A percentile compares a stretch with the other conserved stretches of the same genome.
Conservation (phyloP, 2,113 vertebrate species). For the Narcine bancroftii region DNA sequence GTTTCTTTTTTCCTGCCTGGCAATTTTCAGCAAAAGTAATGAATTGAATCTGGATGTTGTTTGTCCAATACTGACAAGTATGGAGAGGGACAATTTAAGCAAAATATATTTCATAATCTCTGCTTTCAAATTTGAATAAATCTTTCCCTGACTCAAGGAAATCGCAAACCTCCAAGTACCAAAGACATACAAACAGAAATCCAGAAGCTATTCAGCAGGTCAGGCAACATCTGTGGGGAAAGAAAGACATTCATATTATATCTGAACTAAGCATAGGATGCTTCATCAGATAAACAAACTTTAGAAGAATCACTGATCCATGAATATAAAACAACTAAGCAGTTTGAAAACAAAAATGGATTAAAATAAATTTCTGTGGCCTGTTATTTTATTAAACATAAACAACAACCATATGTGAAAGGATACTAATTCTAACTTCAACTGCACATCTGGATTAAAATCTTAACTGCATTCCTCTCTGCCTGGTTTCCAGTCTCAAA, state of each 20-base stretch:
- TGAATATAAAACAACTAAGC: not conserved
- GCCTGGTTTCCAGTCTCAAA: conserved; percentile 26
- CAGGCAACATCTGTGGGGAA: too few species aligned
- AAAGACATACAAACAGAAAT: too few species aligned
- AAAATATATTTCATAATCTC: not conserved
- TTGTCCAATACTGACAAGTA: not conserved
- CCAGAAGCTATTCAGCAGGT: too few species aligned
- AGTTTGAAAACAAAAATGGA: conserved; percentile 19
- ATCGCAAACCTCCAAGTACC: too few species aligned
- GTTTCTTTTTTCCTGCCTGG: too few species aligned
- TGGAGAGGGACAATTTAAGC: not conserved
- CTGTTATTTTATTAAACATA: conserved; percentile 28
- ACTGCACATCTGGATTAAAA: conserved; percentile 17
- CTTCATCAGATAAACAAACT: not conserved
- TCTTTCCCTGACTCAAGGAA: not conserved
- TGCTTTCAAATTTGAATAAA: not conserved
- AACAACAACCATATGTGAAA: conserved; percentile 29
- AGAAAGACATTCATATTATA: too few species aligned
- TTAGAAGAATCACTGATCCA: not conserved
- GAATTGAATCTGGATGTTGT: not conserved
- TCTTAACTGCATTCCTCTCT: conserved; percentile 23
- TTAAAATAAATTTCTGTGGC: conserved; percentile 12
- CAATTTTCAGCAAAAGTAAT: too few species aligned
- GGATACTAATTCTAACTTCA: conserved; percentile 16
- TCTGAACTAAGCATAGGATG: not conserved